Evolutionary conservation across 2,113 vertebrate genomes (phyloP).

Genomic region (Austrofundulus limnaeus): DNA sequence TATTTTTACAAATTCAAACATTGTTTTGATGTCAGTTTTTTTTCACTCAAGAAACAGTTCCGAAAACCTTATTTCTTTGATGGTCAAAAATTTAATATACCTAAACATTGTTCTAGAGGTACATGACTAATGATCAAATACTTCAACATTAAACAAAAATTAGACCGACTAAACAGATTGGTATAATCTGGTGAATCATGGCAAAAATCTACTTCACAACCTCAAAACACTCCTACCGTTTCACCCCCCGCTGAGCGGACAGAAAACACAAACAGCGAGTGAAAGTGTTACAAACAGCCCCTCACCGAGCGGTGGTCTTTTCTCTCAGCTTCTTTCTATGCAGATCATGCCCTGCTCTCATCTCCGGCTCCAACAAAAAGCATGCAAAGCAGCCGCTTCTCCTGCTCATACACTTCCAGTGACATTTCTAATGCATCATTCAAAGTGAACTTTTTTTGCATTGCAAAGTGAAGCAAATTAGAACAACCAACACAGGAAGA

Average conservation of each 20-base stretch:
- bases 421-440: conserved; percentile 14
- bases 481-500: conserved; percentile 1
- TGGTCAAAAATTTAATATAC: background rate
- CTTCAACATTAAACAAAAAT: no score
- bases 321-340: conserved; percentile 64
- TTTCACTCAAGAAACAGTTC: no score
- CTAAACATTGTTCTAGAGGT: no score
- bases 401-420: conserved; percentile 15
- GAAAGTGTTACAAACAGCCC: conserved; percentile 59
- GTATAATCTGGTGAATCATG: no score
- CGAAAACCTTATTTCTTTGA: no score
- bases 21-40: no score
- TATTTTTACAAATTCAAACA: no score
- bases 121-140: no score
- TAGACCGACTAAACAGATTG: background rate
- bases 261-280: conserved; percentile 42
- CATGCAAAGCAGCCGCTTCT: conserved; percentile 53
- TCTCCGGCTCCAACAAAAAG: conserved; percentile 50
- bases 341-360: conserved; percentile 62
- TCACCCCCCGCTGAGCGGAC: conserved; percentile 38
- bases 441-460: conserved; percentile 53
- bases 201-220: conserved; percentile 18
- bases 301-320: conserved; percentile 54
- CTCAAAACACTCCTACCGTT: conserved; percentile 19
- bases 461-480: conserved; percentile 58